Conservation (phyloP, 2,888 invertebrate genomes). For the Hemistola chrysoprasaria region DNA sequence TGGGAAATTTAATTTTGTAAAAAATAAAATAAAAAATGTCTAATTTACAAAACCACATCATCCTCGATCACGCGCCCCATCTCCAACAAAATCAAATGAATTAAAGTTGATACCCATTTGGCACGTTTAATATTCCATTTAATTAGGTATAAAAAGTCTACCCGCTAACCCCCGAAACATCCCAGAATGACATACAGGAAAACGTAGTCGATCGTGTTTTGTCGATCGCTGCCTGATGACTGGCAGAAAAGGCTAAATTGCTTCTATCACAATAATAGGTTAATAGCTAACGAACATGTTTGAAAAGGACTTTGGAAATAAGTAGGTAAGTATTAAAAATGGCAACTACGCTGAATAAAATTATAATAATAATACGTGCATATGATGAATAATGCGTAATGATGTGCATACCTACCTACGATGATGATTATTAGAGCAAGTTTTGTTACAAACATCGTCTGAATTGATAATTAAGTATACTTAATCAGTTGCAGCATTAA, state of each 20-base stretch:
- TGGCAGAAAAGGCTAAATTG: conserved; percentile 68
- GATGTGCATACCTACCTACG: too few species aligned
- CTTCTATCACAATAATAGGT: conserved; percentile 54
- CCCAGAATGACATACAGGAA: conserved; percentile 51
- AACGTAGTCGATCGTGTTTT: conserved; percentile 42
- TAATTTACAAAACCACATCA: too few species aligned
- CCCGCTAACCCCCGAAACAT: conserved; percentile 36
- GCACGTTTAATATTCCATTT: conserved; percentile 26
- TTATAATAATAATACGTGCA: too few species aligned
- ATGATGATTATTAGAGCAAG: background rate
- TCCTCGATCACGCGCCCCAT: too few species aligned
- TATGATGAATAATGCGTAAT: too few species aligned
- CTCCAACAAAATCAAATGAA: conserved; percentile 13
- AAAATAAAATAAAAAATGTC: too few species aligned
- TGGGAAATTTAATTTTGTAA: too few species aligned
- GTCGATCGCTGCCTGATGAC: conserved; percentile 57
- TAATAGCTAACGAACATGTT: background rate
- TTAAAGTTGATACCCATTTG: conserved; percentile 15
- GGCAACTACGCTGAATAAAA: too few species aligned
- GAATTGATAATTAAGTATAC: too few species aligned
- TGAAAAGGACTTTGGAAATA: background rate
- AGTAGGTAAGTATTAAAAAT: too few species aligned
- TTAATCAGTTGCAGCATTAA: too few species aligned
- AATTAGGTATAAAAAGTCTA: conserved; percentile 48
- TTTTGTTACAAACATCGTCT: too few species aligned